Evolutionary conservation across 2,113 vertebrate genomes (phyloP).

Genomic region (Choloepus hoffmanni): DNA sequence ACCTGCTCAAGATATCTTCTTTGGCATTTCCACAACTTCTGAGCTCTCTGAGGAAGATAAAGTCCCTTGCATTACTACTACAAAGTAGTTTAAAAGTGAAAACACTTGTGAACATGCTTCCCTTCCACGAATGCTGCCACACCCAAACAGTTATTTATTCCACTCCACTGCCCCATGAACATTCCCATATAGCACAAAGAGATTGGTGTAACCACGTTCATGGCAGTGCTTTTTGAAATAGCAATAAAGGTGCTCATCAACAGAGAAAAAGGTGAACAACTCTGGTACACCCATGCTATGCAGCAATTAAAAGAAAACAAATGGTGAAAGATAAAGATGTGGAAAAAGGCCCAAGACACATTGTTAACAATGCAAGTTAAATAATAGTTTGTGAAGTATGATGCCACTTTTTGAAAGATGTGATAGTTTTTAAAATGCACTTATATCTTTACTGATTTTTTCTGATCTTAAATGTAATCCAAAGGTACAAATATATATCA

Average conservation of each 20-base stretch:
- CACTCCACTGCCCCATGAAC: background rate
- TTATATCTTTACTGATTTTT: background rate
- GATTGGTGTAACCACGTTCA: background rate
- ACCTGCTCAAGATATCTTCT: background rate
- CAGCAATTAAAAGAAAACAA: background rate
- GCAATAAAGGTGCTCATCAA: background rate
- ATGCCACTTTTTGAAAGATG: background rate
- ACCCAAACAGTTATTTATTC: background rate
- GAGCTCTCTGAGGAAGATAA: background rate
- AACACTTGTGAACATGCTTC: background rate
- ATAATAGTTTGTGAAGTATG: background rate
- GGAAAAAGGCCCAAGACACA: background rate
- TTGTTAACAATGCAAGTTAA: background rate
- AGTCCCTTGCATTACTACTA: background rate
- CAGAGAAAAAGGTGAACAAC: background rate
- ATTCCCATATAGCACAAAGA: background rate
- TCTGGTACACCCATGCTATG: background rate
- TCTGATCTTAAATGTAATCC: background rate
- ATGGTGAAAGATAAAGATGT: rapidly evolving
- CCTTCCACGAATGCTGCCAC: background rate
- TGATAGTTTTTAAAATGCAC: background rate
- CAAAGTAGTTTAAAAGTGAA: background rate
- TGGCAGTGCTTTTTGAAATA: background rate
- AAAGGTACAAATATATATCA: background rate
- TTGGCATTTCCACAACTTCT: conserved; percentile 36